Base-by-base conservation (phyloP, 2,888 invertebrate genomes). In the Acanthoscelides obtectus region DNA sequence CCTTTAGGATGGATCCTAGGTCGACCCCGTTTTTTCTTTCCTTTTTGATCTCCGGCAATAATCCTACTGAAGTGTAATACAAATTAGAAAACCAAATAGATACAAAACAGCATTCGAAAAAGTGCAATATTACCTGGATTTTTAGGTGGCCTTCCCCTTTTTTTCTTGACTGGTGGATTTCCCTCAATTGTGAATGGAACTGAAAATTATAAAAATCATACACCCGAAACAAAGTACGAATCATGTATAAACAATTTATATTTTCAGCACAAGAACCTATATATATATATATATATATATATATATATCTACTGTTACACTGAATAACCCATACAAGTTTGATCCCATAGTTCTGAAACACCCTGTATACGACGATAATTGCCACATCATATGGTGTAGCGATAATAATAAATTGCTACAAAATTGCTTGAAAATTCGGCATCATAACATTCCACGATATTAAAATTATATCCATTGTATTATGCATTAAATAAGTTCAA, bases 61-160 rank as follows among this genome's bases (percentile, higher is more conserved):
- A 12, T 45, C 45, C 45, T 45, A 17, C 17, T 45, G 17, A 45
- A 12, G 17, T 45, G 17, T 45, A n/a, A 45, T 45, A 45, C 45
- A 45, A 12, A 17, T 45, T 45, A 45, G 25, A 25, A 8, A 8
- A 25, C 3, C 8, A 5, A 25, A 25, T 5, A 25, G 8, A 25
- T 25, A 25, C 8, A 45, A 45, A 45, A 45, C 17, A 6, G 6
- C 6, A 25, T 25, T 25, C 6, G n/a, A 20, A 12, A 66, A 5
- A 21, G n/a, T n/a, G 17, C 17, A 20, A n/a, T 66, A 22, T 66
- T 66, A 21, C 22, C 66, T 22, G 72, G 74, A 72, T 74, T 66
- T 83, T 89, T 89, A 74, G 89, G 81, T 0, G 89, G 89, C 0
- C 89, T 76, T 0, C 89, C 89, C 66, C 89, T 82, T 0, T 65